A percentile compares a stretch with the other conserved stretches of the same genome.
These are phyloP conservation scores for Arrhamphus sclerolepis DNA, from an alignment of 2,797 vertebrate genomes.

Conservation along the genomic window DNA sequence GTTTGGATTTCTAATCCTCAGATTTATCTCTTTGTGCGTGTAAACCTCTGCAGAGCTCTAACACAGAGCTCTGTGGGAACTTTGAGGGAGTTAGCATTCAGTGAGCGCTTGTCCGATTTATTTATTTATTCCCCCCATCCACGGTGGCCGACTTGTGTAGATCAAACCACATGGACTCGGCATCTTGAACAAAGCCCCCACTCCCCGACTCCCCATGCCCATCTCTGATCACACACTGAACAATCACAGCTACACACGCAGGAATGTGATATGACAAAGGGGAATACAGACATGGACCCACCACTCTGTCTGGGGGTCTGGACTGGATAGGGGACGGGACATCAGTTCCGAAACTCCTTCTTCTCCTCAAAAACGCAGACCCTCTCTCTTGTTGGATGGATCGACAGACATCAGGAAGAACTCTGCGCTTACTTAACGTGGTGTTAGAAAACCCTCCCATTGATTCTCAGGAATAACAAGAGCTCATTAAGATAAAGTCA, in stretches of 20 bases:
- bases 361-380: constrained; percentile 2
- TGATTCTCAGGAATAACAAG: constrained; percentile 66
- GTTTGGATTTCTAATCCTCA: too few species aligned
- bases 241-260: constrained; percentile 30
- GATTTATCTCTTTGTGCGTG: too few species aligned
- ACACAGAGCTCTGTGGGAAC: too few species aligned
- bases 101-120: constrained; percentile 52
- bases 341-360: neutral
- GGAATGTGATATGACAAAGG: constrained; percentile 61
- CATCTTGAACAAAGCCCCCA: constrained; percentile 48
- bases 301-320: constrained; percentile 25
- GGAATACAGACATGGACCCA: constrained; percentile 29
- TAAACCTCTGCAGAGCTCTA: too few species aligned
- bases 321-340: constrained; percentile 21
- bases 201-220: constrained; percentile 4
- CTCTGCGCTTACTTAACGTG: constrained; percentile 31
- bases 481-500: constrained; percentile 78
- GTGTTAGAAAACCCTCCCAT: constrained; percentile 57
- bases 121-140: too few species aligned
- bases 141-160: constrained; percentile 1
- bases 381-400: constrained; percentile 1
- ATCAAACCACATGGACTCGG: constrained; percentile 54
- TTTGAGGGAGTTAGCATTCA: constrained; percentile 10
- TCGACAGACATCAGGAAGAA: constrained; percentile 10
- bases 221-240: constrained; percentile 8